These are phyloP conservation scores for Trichogramma dendrolimi DNA, from an alignment of 2,888 invertebrate genomes.

Conservation along the genomic window DNA sequence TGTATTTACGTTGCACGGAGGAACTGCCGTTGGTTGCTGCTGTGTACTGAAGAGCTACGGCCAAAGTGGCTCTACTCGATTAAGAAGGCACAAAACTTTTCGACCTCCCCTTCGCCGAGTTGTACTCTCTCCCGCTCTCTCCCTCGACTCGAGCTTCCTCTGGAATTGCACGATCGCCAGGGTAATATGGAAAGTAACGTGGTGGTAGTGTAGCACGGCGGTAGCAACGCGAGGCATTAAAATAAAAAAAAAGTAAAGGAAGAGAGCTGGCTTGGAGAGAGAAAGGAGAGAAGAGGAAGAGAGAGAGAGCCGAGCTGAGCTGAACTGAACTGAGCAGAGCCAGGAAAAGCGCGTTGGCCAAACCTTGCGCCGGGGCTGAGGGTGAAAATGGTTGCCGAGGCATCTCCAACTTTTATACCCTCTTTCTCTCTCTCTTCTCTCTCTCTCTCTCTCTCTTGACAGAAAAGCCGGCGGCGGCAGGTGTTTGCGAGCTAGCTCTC, in stretches of 20 bases:
- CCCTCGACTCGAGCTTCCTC: constrained; percentile 21
- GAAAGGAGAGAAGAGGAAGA: constrained; percentile 24
- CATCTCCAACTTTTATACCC: not conserved
- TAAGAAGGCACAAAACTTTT: not conserved
- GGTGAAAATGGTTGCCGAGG: constrained; percentile 4
- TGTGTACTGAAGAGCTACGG: no score
- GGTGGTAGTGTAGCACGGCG: no score
- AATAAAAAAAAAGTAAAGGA: no score
- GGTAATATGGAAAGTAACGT: no score
- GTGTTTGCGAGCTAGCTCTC: constrained; percentile 5
- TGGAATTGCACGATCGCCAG: not conserved
- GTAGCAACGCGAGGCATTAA: no score
- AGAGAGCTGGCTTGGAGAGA: not conserved
- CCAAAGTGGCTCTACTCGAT: no score
- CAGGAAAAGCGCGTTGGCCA: constrained; percentile 27
- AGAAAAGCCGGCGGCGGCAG: constrained; percentile 9
- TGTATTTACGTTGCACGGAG: no score
- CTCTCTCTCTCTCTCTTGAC: not conserved
- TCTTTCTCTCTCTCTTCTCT: not conserved
- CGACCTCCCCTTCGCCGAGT: constrained; percentile 14
- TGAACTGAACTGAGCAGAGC: constrained; percentile 28
- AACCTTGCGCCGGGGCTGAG: constrained; percentile 11
- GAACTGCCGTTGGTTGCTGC: no score
- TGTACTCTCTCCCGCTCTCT: constrained; percentile 18
- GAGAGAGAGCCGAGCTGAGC: constrained; percentile 18